Conservation (phyloP, 2,113 vertebrate species). For the Rhinogobius similis region DNA sequence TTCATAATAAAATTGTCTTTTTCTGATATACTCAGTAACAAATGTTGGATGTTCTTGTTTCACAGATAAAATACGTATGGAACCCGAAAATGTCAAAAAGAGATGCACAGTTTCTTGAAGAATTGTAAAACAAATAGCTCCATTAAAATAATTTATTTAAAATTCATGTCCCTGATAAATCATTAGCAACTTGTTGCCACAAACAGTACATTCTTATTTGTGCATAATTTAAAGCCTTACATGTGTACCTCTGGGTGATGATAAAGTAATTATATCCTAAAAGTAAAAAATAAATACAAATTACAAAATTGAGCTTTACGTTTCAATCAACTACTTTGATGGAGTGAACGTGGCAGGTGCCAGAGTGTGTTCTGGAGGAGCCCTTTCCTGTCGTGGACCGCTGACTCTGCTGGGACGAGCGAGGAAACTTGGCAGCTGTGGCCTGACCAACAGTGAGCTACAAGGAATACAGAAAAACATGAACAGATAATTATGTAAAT, state of each 20-base stretch:
- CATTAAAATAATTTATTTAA: conserved; percentile 54
- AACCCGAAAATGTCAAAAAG: conserved; percentile 62
- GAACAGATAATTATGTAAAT: neutral
- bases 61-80: conserved; percentile 83
- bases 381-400: conserved; percentile 63
- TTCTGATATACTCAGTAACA: neutral
- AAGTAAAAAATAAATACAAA: neutral
- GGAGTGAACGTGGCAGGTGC: conserved; percentile 78
- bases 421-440: conserved; percentile 87
- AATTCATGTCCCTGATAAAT: conserved; percentile 6
- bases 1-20: neutral
- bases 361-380: conserved; percentile 72
- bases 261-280: conserved; percentile 18
- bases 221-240: conserved; percentile 48
- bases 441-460: conserved; percentile 93
- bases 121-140: neutral
- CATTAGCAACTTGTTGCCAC: neutral
- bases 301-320: conserved; percentile 17
- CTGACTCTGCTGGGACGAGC: conserved; percentile 76
- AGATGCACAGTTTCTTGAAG: conserved; percentile 84
- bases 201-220: conserved; percentile 2
- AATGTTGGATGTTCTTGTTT: conserved; percentile 34
- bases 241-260: conserved; percentile 8
- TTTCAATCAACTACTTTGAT: conserved; percentile 91
- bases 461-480: neutral